A percentile compares a stretch with the other conserved stretches of the same genome.
Conservation (phyloP, 2,888 invertebrate genomes). For the Pristionchus mayeri region DNA sequence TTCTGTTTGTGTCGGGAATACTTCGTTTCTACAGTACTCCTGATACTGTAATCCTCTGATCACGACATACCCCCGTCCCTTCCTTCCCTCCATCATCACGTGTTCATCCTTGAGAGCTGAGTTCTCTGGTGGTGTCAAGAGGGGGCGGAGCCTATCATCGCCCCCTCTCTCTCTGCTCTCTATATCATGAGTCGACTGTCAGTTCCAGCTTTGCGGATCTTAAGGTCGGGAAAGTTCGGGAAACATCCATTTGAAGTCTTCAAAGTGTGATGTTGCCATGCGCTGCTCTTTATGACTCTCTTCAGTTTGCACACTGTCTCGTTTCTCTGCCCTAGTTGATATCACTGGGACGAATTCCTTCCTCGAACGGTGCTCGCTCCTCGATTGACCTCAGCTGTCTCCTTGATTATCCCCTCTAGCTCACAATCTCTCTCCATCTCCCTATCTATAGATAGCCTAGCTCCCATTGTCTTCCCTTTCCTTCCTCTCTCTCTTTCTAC, state of each 20-base stretch:
- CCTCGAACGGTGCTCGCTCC: neutral
- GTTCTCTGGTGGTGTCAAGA: neutral
- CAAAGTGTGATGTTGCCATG: neutral
- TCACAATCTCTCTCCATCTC: conserved; percentile 1
- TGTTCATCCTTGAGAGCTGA: neutral
- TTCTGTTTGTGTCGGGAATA: too few relatives aligned
- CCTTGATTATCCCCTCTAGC: neutral
- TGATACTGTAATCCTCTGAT: neutral
- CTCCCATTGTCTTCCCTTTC: neutral
- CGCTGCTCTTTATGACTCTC: too few relatives aligned
- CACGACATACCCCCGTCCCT: neutral
- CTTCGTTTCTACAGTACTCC: too few relatives aligned
- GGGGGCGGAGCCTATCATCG: neutral
- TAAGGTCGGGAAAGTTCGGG: neutral
- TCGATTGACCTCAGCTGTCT: conserved; percentile 15
- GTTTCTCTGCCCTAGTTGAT: too few relatives aligned
- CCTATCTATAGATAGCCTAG: neutral
- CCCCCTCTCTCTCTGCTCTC: neutral
- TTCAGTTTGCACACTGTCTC: too few relatives aligned
- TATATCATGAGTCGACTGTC: neutral
- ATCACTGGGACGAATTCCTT: neutral
- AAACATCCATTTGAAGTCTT: neutral
- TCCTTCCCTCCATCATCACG: neutral
- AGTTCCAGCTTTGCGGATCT: neutral
- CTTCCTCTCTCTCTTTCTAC: neutral